phyloP scores from a whole-genome alignment of 2,113 vertebrate genomes.

The Pseudopodoces humilis region DNA sequence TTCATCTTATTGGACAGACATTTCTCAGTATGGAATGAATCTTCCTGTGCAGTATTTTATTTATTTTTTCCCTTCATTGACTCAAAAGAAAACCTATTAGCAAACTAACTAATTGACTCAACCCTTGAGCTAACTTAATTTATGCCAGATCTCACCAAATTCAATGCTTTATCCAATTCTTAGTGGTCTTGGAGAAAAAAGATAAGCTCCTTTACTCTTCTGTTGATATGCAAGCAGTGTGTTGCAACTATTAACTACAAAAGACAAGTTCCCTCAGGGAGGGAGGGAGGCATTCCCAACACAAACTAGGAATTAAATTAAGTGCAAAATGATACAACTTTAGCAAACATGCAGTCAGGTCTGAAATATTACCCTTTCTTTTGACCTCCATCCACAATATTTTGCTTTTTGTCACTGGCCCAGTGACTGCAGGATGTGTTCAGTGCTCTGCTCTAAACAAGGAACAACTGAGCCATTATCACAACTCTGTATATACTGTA shows the following conservation, averaged over 20 bases:
- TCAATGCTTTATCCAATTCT: neutral
- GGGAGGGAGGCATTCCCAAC: rapidly evolving
- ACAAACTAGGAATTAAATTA: neutral
- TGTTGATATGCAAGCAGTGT: neutral
- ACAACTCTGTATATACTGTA: neutral
- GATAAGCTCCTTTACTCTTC: neutral
- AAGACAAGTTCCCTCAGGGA: neutral
- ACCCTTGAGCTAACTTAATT: neutral
- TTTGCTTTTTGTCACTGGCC: neutral
- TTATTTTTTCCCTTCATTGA: neutral
- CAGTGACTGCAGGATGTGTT: neutral
- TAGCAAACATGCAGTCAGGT: neutral
- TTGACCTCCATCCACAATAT: neutral
- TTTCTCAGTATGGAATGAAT: neutral
- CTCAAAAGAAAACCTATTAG: neutral
- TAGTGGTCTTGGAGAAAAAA: neutral
- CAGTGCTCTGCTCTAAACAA: neutral
- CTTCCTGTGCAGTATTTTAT: neutral
- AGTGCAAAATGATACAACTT: neutral
- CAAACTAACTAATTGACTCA: neutral
- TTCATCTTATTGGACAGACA: neutral
- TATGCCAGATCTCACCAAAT: neutral
- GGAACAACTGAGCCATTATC: neutral
- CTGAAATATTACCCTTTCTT: neutral
- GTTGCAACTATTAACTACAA: neutral